Evolutionary conservation across 2,888 invertebrate genomes (phyloP).

Genomic region (Gandaritis pyraliata): DNA sequence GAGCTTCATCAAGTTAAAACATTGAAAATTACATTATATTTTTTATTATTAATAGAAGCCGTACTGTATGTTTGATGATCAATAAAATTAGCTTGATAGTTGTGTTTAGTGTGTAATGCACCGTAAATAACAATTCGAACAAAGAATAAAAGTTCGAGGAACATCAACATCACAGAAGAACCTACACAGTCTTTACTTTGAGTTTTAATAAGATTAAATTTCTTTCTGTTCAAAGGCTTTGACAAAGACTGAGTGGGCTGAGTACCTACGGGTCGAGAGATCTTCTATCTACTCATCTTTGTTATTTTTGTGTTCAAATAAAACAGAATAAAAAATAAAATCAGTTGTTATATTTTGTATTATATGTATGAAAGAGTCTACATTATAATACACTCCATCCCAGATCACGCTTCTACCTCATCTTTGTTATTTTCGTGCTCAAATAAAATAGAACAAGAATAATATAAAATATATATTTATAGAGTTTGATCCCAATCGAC

Average conservation of each 20-base stretch:
- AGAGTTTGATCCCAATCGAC: neutral
- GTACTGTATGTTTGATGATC: neutral
- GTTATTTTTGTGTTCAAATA: conserved; percentile 3
- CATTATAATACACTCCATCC: too few species aligned
- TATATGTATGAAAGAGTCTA: too few species aligned
- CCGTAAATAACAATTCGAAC: neutral
- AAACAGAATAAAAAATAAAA: neutral
- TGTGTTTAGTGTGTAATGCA: neutral
- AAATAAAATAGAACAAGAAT: neutral
- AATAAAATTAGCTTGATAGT: neutral
- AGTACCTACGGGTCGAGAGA: conserved; percentile 34
- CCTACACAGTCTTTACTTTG: conserved; percentile 48
- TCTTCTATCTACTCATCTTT: conserved; percentile 17
- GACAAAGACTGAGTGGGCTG: conserved; percentile 47
- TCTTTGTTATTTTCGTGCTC: conserved; percentile 5
- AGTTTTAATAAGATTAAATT: conserved; percentile 60
- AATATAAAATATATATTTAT: neutral
- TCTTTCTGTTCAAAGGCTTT: conserved; percentile 47
- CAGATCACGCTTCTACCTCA: too few species aligned
- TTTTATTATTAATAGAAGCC: neutral
- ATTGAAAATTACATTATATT: neutral
- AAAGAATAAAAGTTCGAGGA: conserved; percentile 33
- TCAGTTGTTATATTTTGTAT: too few species aligned
- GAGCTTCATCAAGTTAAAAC: too few species aligned
- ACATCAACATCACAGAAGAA: conserved; percentile 43